Evolutionary conservation across 1,140 invertebrate genomes (phyloP), one percentile per base, ranked within the genome.

Genomic region (Papilio polyxenes): DNA sequence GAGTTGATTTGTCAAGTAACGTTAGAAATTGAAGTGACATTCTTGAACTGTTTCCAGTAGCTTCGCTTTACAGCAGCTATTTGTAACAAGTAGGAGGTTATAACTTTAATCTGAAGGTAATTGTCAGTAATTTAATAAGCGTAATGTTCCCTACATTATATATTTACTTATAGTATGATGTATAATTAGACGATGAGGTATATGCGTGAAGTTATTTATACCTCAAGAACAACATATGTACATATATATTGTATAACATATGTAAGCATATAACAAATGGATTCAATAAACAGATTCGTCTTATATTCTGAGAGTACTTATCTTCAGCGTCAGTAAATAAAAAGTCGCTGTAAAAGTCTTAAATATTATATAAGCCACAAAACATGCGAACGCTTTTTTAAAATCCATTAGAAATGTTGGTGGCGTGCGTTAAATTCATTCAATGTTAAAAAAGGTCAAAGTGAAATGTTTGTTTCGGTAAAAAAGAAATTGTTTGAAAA

Each of bases 321-420:
- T 69, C 13, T 23, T 69, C 65, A 69, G 31, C 31, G 65, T 31
- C 65, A 37, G 2, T 37, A 69, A 69, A 69, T n/a, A 6, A 9
- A 69, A 72, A 72, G 13, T 72, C 31, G 13, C 13, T 13, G 0
- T 37, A 37, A 69, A 69, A 37, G 65, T 37, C 65, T 72, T 72
- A 17, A 72, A 72, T 72, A 37, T 72, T 72, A 15, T 7, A 72
- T 72, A 72, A 72, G 65, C 65, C 65, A 17, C 65, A 17, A 31
- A 72, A 72, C 65, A 72, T 31, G 13, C 11, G 65, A 72, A 72
- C 37, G 65, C 65, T 72, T 72, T 37, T 31, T 37, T 37, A 15
- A 37, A 72, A 72, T 72, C 65, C 65, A 72, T 40, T 72, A 40
- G 65, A 40, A 20, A 65, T 23, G 62, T 72, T 72, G 53, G 13